Conservation (phyloP, 2,888 invertebrate species). For the Leptogaster cylindrica region DNA sequence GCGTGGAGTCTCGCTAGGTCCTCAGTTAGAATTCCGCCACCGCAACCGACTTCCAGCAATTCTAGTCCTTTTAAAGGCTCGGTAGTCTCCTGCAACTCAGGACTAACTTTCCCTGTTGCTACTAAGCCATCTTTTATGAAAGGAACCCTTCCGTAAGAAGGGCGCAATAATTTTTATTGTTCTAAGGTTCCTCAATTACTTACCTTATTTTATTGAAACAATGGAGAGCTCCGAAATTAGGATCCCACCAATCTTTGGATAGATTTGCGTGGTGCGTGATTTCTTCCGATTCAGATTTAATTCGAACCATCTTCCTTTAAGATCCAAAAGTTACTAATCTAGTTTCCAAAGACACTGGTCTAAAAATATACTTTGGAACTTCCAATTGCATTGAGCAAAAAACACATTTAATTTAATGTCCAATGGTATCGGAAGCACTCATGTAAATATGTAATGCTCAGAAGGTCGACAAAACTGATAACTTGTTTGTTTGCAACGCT, state of each 20-base stretch:
- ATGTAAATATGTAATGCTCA: too few relatives aligned
- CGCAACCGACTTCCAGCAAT: constrained; percentile 91
- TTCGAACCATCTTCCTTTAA: too few relatives aligned
- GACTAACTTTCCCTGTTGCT: constrained; percentile 60
- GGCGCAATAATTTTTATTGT: neutral
- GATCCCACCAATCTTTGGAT: constrained; percentile 79
- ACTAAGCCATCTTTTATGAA: constrained; percentile 77
- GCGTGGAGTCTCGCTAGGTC: constrained; percentile 82
- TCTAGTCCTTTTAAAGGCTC: constrained; percentile 71
- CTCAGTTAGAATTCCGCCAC: constrained; percentile 82
- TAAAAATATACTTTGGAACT: too few relatives aligned
- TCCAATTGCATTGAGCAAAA: too few relatives aligned
- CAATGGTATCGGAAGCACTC: too few relatives aligned
- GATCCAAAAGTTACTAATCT: too few relatives aligned
- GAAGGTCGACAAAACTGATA: too few relatives aligned
- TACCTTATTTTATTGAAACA: constrained; percentile 74
- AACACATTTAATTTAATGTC: too few relatives aligned
- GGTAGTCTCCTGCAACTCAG: constrained; percentile 60
- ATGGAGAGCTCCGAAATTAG: constrained; percentile 74
- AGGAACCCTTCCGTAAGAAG: constrained; percentile 65
- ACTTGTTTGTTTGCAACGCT: too few relatives aligned
- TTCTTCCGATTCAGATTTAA: too few relatives aligned
- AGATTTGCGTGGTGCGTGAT: constrained; percentile 68
- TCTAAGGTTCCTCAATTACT: too few relatives aligned
- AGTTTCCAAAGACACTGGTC: too few relatives aligned